Base-by-base conservation (phyloP, 2,888 invertebrate species). In the Ochropleura plecta region DNA sequence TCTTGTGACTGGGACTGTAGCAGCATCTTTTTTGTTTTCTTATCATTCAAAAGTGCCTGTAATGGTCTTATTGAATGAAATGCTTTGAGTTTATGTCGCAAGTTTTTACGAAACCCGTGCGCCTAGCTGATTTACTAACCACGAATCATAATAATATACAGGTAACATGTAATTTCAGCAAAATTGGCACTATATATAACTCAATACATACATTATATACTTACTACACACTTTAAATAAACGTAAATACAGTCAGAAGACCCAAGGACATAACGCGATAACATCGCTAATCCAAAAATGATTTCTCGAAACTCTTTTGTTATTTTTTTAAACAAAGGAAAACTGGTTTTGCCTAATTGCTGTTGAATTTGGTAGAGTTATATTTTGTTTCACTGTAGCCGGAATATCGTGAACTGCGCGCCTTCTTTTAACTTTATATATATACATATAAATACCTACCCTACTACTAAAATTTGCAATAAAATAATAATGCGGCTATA, bases 231-330 rank as follows among this genome's bases (percentile, higher is more conserved):
- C 30, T 30, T 30, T 30, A 30, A 30, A 30, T 30, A 30, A 30
- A 71, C 46, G 42, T 65, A 44, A 51, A 65, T 55, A 64, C 53
- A 4, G 49, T 14, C 69, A 49, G 12, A 63, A 71, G 12, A 53
- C 30, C 40, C 82, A 85, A 83, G 83, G 85, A 85, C 81, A 63
- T 9, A 16, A 5, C 4, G 9, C 53, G 84, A 80, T 85, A 73
- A 57, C 77, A 83, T 83, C 79, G 46, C 40, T 65, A 53, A 78
- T 67, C 75, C 63, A 5, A 76, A 76, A 76, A 76, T 76, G 76
- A 76, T 76, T 77, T 83, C 71, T 70, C 67, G n/a, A 63, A 71
- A 78, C 70, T 78, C 78, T 78, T 85, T 82, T 79, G 79, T 79
- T 60, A n/a, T 79, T 55, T 68, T 53, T 72, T 57, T 30, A 55